Percentiles rank a stretch among this genome's conserved stretches.
Conservation (phyloP, 2,888 invertebrate species). For the Lutraria lutraria region DNA sequence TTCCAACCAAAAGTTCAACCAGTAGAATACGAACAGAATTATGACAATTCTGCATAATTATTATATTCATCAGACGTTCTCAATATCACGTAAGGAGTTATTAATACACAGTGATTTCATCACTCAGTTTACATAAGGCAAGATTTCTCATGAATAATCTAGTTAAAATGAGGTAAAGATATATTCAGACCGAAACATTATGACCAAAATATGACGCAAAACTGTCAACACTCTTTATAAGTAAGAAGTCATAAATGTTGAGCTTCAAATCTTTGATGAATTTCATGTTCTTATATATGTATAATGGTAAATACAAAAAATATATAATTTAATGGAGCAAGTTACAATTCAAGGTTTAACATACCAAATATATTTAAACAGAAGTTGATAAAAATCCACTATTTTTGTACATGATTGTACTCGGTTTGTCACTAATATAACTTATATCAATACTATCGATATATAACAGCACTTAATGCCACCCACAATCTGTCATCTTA, state of each 20-base stretch:
- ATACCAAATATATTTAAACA: not conserved
- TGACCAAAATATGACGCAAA: not conserved
- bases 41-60: too few relatives aligned
- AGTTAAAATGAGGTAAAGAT: not conserved
- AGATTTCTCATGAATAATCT: not conserved
- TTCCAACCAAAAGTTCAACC: too few relatives aligned
- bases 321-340: conserved; percentile 10
- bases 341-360: not conserved
- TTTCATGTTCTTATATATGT: too few relatives aligned
- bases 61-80: too few relatives aligned
- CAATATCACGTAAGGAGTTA: too few relatives aligned
- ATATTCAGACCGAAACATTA: not conserved
- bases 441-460: not conserved
- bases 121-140: not conserved
- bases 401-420: conserved; percentile 10
- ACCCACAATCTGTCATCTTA: not conserved
- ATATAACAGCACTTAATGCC: not conserved
- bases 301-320: not conserved
- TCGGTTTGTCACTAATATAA: not conserved
- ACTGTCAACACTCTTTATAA: too few relatives aligned
- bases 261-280: too few relatives aligned
- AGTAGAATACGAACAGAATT: too few relatives aligned
- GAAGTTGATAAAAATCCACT: conserved; percentile 9
- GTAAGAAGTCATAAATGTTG: too few relatives aligned
- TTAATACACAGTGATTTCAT: not conserved